Base-by-base conservation (phyloP, 64 coral and sea anemone species). In the Montipora efflorescens region DNA sequence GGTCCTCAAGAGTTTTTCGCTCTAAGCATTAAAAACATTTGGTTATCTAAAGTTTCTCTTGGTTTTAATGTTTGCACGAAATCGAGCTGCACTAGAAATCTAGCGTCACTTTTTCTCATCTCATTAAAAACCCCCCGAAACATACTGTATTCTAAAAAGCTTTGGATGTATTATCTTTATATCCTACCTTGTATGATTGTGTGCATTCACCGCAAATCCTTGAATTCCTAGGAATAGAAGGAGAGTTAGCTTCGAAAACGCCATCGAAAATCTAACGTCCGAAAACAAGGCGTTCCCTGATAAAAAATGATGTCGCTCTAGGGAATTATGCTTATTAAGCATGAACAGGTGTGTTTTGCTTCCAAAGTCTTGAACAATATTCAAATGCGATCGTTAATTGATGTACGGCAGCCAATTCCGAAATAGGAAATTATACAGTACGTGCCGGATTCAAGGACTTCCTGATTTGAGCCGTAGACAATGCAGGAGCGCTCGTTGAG, bases 261-360 rank as follows among this genome's bases (percentile, higher is more conserved):
- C 18, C 82, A 86, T 86, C 47, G 19, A 14, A 45, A 47, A 43
- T 71, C 44, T 3, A 50, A 71, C 45, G 7, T 86, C 45, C 68
- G 15, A 62, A 70, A 86, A 67, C 64, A 71, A 71, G 82, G 82
- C 82, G 82, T 86, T 86, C 46, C 66, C 82, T 8, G 14, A 64
- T 64, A 15, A 71, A 36, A 71, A 72, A 86, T 86, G 82, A 86
- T 71, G 82, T 18, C 10, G 66, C 62, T 71, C 62, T 5, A 15
- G 82, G 66, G 47, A 25, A 48, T 20, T 70, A 86, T 86, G 82
- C 66, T 71, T 86, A 86, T 86, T 86, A 50, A 86, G 46, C 5
- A 49, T 20, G 44, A 68, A 51, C 82, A 86, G 82, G 82, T 86
- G 82, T 23, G 18, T 44, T 71, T 15, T 51, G 14, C 64, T 15